A percentile compares a stretch with the other conserved stretches of the same genome.
phyloP scores from a whole-genome alignment of 2,888 invertebrate species.

The Diarsia rubi region DNA sequence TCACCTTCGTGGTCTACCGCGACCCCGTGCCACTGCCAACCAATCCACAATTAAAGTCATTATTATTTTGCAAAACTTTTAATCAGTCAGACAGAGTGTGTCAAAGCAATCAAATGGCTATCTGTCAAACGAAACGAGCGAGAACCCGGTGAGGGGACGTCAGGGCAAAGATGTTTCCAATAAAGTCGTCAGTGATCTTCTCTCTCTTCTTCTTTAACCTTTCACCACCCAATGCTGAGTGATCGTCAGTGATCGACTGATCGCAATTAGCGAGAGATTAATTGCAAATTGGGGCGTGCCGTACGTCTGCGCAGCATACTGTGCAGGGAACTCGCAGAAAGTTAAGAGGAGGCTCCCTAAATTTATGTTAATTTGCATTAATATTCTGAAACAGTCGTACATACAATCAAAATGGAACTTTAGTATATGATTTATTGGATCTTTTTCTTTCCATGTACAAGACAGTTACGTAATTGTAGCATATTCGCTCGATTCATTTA shows the following conservation, averaged over 20 bases:
- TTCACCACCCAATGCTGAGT: too few species aligned
- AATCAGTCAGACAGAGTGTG: conserved; percentile 32
- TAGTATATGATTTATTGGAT: too few species aligned
- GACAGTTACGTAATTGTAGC: too few species aligned
- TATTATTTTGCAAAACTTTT: conserved; percentile 16
- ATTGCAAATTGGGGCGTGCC: conserved; percentile 48
- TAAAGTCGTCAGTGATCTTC: conserved; percentile 55
- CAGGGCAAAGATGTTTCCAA: conserved; percentile 51
- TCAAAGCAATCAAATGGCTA: conserved; percentile 26
- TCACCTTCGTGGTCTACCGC: too few species aligned
- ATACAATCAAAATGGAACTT: too few species aligned
- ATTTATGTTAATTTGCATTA: too few species aligned
- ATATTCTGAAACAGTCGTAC: too few species aligned
- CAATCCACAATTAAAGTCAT: conserved; percentile 8
- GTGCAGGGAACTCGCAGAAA: conserved; percentile 22
- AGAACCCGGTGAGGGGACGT: conserved; percentile 19
- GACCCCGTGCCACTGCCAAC: too few species aligned
- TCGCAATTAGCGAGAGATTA: conserved; percentile 58
- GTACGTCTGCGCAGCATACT: conserved; percentile 12
- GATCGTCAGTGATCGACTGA: conserved; percentile 45
- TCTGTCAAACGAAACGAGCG: conserved; percentile 20
- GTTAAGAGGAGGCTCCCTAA: too few species aligned
- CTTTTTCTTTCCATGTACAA: too few species aligned
- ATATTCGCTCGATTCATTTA: too few species aligned
- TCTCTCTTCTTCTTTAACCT: too few species aligned